Evolutionary conservation across 2,113 vertebrate genomes (phyloP).

Genomic region (Peromyscus leucopus): DNA sequence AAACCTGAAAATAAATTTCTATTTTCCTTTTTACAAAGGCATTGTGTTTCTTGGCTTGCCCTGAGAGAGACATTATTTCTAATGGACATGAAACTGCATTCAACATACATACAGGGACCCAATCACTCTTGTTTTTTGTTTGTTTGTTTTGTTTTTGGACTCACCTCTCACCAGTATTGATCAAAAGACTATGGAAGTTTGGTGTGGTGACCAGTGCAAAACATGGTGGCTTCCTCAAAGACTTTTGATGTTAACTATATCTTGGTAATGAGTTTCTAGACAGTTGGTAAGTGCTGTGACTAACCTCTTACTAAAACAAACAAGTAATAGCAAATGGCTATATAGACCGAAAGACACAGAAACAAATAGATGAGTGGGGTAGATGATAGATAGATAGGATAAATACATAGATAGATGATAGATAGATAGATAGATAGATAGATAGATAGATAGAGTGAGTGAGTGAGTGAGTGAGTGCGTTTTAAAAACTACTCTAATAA

Average conservation of each 20-base stretch:
- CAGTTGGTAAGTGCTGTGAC: not conserved
- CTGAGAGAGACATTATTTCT: not conserved
- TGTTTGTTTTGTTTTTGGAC: not conserved
- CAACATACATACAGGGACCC: not conserved
- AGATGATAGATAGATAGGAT: not conserved
- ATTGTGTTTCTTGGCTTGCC: not conserved
- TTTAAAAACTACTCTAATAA: not conserved
- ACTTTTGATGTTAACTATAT: not conserved
- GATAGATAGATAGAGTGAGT: not conserved
- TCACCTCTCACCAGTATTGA: not conserved
- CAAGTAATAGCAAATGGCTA: not conserved
- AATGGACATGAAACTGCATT: not conserved
- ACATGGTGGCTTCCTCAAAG: not conserved
- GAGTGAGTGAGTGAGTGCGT: too few relatives aligned
- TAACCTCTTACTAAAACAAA: not conserved
- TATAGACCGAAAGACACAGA: too few relatives aligned
- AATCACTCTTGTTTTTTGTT: not conserved
- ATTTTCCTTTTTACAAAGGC: not conserved
- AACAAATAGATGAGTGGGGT: not conserved
- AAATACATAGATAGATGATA: not conserved
- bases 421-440: not conserved
- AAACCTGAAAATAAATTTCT: not conserved
- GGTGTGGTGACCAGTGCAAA: not conserved
- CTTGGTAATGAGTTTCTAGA: not conserved
- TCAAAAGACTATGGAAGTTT: not conserved